phyloP scores from a whole-genome alignment of 2,888 invertebrate species.

The Leucophora obtusa region DNA sequence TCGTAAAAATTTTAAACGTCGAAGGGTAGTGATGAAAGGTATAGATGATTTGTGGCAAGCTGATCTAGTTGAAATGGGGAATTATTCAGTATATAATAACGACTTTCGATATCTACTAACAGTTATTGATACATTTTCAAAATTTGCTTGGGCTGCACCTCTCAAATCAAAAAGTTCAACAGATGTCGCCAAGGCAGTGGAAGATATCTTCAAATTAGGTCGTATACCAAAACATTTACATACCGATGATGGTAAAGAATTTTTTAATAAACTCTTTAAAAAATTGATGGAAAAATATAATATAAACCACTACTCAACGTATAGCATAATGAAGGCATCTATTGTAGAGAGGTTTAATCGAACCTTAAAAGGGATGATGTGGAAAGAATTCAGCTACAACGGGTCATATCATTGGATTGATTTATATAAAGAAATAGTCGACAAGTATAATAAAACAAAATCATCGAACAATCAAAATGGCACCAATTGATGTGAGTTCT shows the following conservation, averaged over 20 bases:
- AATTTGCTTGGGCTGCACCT: neutral
- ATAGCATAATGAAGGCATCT: neutral
- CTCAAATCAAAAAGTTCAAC: neutral
- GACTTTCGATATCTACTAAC: constrained; percentile 22
- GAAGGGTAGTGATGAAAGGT: constrained; percentile 54
- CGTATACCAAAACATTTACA: constrained; percentile 67
- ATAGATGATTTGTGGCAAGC: constrained; percentile 63
- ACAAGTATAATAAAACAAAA: constrained; percentile 67
- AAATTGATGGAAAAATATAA: constrained; percentile 42
- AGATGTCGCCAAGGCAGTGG: constrained; percentile 27
- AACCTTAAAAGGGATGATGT: constrained; percentile 63
- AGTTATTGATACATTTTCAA: constrained; percentile 33
- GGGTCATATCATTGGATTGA: constrained; percentile 70
- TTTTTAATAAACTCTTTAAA: constrained; percentile 65
- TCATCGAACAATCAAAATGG: constrained; percentile 57
- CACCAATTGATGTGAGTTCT: constrained; percentile 52
- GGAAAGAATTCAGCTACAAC: constrained; percentile 68
- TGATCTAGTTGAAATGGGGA: constrained; percentile 65
- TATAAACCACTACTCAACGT: constrained; percentile 65
- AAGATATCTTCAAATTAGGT: constrained; percentile 69
- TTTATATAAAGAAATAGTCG: constrained; percentile 63
- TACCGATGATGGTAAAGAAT: too few relatives aligned
- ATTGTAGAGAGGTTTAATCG: neutral
- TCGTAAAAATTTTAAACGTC: constrained; percentile 48
- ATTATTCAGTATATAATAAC: constrained; percentile 14